A percentile compares a stretch with the other conserved stretches of the same genome.
phyloP scores from a whole-genome alignment of 2,888 invertebrate genomes.

The Lapara coniferarum region DNA sequence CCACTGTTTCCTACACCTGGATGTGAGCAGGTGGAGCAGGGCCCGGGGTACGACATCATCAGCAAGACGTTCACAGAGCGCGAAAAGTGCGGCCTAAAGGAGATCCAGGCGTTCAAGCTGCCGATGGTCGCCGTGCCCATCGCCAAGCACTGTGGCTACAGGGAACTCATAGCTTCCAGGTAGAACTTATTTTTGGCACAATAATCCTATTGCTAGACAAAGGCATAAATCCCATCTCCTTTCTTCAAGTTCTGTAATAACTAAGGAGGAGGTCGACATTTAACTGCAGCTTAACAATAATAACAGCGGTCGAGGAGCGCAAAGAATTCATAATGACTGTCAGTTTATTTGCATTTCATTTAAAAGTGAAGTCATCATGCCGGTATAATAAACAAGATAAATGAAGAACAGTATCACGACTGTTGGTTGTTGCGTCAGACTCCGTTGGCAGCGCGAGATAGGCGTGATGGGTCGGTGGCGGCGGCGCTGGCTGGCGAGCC shows the following conservation, averaged over 20 bases:
- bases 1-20: not conserved
- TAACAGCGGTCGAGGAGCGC: no score
- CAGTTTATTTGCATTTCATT: no score
- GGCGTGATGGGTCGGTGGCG: conserved; percentile 80
- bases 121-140: conserved; percentile 83
- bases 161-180: conserved; percentile 80
- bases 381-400: no score
- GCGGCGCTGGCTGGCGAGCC: conserved; percentile 80
- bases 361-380: no score
- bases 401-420: no score
- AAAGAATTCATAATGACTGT: no score
- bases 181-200: conserved; percentile 32
- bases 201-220: not conserved
- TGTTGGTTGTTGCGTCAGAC: conserved; percentile 51
- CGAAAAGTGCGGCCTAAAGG: conserved; percentile 85
- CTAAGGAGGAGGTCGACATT: no score
- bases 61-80: conserved; percentile 84
- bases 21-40: conserved; percentile 76
- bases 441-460: conserved; percentile 85
- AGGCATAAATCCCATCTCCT: no score
- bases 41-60: conserved; percentile 84
- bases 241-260: no score
- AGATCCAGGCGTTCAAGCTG: conserved; percentile 83
- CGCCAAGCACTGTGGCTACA: conserved; percentile 81
- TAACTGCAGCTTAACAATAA: no score